These are phyloP conservation scores for Hyles vespertilio DNA, from an alignment of 1,140 invertebrate genomes.

Conservation along the genomic window DNA sequence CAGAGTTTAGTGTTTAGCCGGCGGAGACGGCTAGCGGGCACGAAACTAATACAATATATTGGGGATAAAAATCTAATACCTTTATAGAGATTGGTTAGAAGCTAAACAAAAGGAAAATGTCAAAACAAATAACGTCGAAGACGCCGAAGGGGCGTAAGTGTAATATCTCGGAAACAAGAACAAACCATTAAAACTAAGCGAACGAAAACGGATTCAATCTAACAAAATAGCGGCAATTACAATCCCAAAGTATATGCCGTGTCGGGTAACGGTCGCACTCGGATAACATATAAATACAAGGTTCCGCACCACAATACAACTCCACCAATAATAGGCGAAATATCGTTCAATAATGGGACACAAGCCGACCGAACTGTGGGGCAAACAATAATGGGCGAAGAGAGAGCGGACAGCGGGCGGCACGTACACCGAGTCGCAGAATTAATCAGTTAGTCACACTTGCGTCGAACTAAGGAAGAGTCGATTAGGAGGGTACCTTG, in stretches of 20 bases:
- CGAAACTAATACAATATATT: too few relatives aligned
- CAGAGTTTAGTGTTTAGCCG: too few relatives aligned
- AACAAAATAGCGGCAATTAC: constrained; percentile 64
- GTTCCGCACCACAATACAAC: constrained; percentile 20
- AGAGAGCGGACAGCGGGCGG: constrained; percentile 28
- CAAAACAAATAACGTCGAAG: not conserved
- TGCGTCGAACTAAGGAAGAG: constrained; percentile 66
- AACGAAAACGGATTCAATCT: constrained; percentile 57
- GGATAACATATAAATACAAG: constrained; percentile 55
- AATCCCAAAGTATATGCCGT: constrained; percentile 57
- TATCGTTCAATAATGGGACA: constrained; percentile 59
- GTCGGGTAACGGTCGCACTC: constrained; percentile 50
- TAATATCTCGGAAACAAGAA: constrained; percentile 27
- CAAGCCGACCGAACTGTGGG: constrained; percentile 41
- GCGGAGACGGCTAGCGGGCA: too few relatives aligned
- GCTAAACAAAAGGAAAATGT: too few relatives aligned
- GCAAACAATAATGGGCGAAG: constrained; percentile 54
- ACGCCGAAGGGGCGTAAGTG: constrained; percentile 4
- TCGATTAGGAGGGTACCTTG: constrained; percentile 71
- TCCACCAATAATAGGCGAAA: constrained; percentile 56
- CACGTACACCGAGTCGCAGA: constrained; percentile 59
- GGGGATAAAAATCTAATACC: too few relatives aligned
- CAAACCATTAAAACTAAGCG: constrained; percentile 38
- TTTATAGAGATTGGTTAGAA: too few relatives aligned
- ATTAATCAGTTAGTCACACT: constrained; percentile 75